These are phyloP conservation scores for Lota lota DNA, from an alignment of 2,113 vertebrate genomes.

Conservation along the genomic window DNA sequence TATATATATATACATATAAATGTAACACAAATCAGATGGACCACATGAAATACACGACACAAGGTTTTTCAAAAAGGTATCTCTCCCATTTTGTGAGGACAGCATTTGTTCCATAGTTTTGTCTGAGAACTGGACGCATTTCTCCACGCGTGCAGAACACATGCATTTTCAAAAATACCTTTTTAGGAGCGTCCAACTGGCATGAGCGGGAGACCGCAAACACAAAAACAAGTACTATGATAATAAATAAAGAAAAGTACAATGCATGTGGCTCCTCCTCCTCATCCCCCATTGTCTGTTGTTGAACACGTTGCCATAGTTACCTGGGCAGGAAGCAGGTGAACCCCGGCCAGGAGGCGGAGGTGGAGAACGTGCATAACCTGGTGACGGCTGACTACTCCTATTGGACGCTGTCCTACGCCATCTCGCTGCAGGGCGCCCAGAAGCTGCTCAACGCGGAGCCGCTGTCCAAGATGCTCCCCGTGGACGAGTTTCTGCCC, in stretches of 20 bases:
- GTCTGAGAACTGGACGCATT: not conserved
- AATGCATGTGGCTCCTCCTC: not conserved
- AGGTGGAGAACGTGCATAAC: slow-evolving; percentile 77
- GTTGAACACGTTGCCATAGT: slow-evolving; percentile 56
- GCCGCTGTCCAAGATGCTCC: slow-evolving; percentile 91
- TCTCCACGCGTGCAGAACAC: slow-evolving; percentile 23
- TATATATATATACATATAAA: too few relatives aligned
- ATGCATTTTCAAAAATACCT: not conserved
- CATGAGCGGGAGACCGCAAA: not conserved
- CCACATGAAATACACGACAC: too few relatives aligned
- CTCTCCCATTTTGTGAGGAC: slow-evolving; percentile 1
- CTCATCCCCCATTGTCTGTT: not conserved
- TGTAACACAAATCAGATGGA: too few relatives aligned
- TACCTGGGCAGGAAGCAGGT: slow-evolving; percentile 96
- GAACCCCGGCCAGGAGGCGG: slow-evolving; percentile 76
- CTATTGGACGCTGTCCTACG: slow-evolving; percentile 91
- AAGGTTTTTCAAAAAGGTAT: not conserved
- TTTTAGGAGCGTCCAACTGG: too few relatives aligned
- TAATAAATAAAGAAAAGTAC: not conserved
- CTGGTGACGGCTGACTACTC: slow-evolving; percentile 88
- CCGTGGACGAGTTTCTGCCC: slow-evolving; percentile 94
- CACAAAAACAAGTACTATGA: not conserved
- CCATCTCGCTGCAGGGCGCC: slow-evolving; percentile 84
- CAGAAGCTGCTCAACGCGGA: slow-evolving; percentile 85
- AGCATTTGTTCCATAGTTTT: not conserved